Evolutionary conservation across 2,888 invertebrate species (phyloP).

Genomic region (Geophilus truncorum): DNA sequence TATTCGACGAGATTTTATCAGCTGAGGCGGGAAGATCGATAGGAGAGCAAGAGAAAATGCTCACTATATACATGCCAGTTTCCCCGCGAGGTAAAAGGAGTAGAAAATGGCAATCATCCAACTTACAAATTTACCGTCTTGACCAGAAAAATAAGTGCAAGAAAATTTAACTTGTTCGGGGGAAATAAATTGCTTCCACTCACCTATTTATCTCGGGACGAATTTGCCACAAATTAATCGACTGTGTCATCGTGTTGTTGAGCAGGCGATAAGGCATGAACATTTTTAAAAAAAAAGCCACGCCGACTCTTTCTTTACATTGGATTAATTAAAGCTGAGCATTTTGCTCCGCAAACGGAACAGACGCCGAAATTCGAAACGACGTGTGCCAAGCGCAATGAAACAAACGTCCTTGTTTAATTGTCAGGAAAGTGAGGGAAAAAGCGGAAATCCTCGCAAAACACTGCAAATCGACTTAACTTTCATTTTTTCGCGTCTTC

Average conservation of each 20-base stretch:
- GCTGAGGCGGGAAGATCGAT: conserved; percentile 17
- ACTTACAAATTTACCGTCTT: background rate
- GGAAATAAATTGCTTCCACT: background rate
- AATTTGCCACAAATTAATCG: conserved; percentile 20
- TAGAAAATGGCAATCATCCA: conserved; percentile 13
- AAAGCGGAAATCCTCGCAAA: conserved; percentile 5
- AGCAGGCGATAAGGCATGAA: conserved; percentile 27
- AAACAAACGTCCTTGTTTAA: background rate
- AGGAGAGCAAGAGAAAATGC: background rate
- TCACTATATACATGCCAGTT: conserved; percentile 17
- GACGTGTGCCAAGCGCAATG: conserved; percentile 27
- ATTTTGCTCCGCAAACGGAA: background rate
- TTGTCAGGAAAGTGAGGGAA: background rate
- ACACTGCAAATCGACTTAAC: conserved; percentile 19
- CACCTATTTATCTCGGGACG: background rate
- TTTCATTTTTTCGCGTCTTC: background rate
- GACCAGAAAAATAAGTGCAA: background rate
- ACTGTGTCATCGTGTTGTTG: conserved; percentile 24
- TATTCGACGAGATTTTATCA: conserved; percentile 27
- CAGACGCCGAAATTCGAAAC: background rate
- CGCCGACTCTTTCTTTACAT: background rate
- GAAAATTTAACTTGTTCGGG: background rate
- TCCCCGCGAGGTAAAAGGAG: background rate
- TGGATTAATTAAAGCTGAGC: conserved; percentile 12
- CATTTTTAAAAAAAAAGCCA: background rate